Base-by-base conservation (phyloP, 2,113 vertebrate species). In the Pampusana beccarii region DNA sequence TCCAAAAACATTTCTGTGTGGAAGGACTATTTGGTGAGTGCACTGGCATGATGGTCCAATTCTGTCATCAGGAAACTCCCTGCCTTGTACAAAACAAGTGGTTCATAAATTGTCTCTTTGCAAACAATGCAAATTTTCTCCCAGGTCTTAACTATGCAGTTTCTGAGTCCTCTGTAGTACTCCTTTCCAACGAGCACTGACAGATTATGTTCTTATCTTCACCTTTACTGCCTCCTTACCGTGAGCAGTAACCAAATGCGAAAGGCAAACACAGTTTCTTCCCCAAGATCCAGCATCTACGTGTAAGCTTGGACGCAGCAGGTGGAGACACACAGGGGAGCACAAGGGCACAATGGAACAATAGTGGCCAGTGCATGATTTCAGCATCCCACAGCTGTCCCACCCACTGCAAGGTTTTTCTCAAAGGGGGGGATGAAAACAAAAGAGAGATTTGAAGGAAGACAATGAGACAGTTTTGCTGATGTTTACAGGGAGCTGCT, bases 401-500 rank as follows among this genome's bases (percentile, higher is more conserved):
- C 73, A 91, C 64, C 69, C 88, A 64, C 57, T 2, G 2, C 65
- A 94, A 93, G 86, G n/a, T 86, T 93, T 86, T 86, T 64, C 38
- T 67, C 0, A 1, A 11, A 40, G 69, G 25, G 31, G 15, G 50
- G 25, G 38, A 28, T 17, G 65, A 44, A 83, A 86, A 94, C 95
- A 97, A 93, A 95, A 84, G 93, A 57, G 88, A 86, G 83, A 75
- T 95, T 91, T 84, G 82, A 97, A 85, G 42, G 69, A 87, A 86
- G 83, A 97, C 90, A 96, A 97, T 95, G 93, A 69, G 80, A 57
- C 89, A 71, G 72, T 75, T 96, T 53, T 92, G 91, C 73, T 50
- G 77, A 93, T 96, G 95, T 97, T 97, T 96, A 97, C 93, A 79
- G 80, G 82, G 92, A 95, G 65, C 83, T 78, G 69, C 48, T 89